Percentiles rank a stretch among this genome's conserved stretches.
phyloP scores from a whole-genome alignment of 2,113 vertebrate species.

The Albula goreensis region DNA sequence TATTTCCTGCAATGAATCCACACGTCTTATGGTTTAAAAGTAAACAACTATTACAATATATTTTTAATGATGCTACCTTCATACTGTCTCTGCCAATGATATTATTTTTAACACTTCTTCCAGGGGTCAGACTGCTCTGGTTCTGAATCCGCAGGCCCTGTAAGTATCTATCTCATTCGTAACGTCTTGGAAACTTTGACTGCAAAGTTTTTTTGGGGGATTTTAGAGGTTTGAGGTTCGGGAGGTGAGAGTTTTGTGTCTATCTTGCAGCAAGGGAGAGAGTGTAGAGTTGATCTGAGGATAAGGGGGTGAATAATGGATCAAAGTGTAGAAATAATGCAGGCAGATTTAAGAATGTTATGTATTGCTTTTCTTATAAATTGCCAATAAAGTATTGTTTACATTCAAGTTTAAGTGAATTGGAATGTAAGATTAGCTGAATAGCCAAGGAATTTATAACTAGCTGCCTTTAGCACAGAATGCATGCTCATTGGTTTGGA shows the following conservation, averaged over 20 bases:
- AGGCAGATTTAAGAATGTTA: neutral
- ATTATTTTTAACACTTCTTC: constrained; percentile 9
- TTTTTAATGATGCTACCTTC: neutral
- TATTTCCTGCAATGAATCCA: too few relatives aligned
- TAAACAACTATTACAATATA: neutral
- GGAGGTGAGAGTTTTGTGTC: too few relatives aligned
- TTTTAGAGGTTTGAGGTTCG: neutral
- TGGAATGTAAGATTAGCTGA: neutral
- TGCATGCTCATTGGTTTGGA: neutral
- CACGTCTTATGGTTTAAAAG: neutral
- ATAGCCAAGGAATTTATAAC: neutral
- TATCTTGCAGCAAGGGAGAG: neutral
- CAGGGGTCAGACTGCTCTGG: constrained; percentile 75
- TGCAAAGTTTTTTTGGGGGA: neutral
- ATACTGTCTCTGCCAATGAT: neutral
- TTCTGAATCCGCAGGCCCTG: constrained; percentile 40
- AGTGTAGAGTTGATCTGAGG: neutral
- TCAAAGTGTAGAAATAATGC: neutral
- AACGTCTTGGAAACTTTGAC: neutral
- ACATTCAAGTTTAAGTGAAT: neutral
- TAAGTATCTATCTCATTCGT: constrained; percentile 31
- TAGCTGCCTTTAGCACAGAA: neutral
- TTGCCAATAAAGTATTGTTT: neutral
- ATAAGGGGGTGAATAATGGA: neutral
- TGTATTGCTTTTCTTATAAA: neutral